These are phyloP conservation scores for Capreolus pygargus DNA, from an alignment of 2,113 vertebrate genomes.

Conservation along the genomic window DNA sequence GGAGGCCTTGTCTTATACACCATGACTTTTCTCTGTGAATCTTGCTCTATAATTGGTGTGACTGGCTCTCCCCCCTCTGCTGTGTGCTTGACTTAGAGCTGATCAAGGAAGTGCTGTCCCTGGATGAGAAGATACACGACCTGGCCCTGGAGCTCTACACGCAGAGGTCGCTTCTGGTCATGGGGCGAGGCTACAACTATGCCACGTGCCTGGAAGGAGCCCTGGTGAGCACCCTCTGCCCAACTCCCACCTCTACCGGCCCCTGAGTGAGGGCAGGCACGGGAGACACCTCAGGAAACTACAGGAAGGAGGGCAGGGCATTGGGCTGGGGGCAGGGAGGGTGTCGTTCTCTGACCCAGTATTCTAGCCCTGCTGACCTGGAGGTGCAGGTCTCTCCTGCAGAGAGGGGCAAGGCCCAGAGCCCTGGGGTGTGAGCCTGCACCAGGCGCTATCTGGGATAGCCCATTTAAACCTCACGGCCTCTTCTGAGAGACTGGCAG, in stretches of 20 bases:
- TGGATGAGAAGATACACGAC: constrained; percentile 91
- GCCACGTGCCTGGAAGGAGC: constrained; percentile 97
- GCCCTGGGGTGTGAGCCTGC: not conserved
- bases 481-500: not conserved
- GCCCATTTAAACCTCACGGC: not conserved
- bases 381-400: not conserved
- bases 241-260: too few species aligned
- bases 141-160: constrained; percentile 92
- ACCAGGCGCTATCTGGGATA: not conserved
- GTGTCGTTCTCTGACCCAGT: too few species aligned
- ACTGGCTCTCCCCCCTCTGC: not conserved
- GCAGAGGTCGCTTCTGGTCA: constrained; percentile 93
- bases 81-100: constrained; percentile 76
- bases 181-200: constrained; percentile 97
- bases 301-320: not conserved
- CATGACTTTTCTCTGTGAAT: not conserved
- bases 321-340: not conserved
- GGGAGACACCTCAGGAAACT: not conserved
- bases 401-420: not conserved
- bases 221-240: constrained; percentile 85
- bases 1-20: not conserved
- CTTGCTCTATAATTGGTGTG: not conserved
- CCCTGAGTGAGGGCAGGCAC: not conserved
- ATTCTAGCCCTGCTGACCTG: not conserved
- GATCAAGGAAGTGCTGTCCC: constrained; percentile 91